Conservation (phyloP, 2,888 invertebrate species). For the Isoperla grammatica region DNA sequence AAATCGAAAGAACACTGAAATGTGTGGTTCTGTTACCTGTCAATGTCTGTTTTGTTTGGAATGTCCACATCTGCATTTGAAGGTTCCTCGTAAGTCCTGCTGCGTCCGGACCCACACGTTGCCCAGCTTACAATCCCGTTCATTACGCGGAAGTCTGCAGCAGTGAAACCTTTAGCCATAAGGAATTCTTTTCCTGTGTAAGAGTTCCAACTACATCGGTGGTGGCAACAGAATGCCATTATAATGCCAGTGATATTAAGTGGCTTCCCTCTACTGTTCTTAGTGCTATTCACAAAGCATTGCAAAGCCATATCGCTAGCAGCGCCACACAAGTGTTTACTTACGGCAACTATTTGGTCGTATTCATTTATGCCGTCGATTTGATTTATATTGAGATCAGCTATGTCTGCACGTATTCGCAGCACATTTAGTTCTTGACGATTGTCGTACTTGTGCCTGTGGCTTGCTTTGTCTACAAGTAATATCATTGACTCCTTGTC, state of each 20-base stretch:
- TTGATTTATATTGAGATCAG: slow-evolving; percentile 61
- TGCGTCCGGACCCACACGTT: slow-evolving; percentile 58
- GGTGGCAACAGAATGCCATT: slow-evolving; percentile 88
- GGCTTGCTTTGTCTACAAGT: slow-evolving; percentile 71
- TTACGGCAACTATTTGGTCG: slow-evolving; percentile 56
- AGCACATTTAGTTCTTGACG: slow-evolving; percentile 46
- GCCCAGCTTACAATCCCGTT: slow-evolving; percentile 86
- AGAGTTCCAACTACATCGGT: slow-evolving; percentile 66
- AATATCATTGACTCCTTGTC: slow-evolving; percentile 53
- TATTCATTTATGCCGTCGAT: slow-evolving; percentile 47
- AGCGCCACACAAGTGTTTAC: slow-evolving; percentile 85
- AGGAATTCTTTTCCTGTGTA: slow-evolving; percentile 56
- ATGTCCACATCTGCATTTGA: neutral
- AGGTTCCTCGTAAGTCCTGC: neutral
- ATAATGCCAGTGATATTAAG: slow-evolving; percentile 53
- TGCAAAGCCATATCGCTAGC: slow-evolving; percentile 77
- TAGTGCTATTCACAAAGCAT: slow-evolving; percentile 51
- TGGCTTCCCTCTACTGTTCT: slow-evolving; percentile 18
- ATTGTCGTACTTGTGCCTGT: slow-evolving; percentile 75
- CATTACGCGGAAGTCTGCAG: slow-evolving; percentile 65
- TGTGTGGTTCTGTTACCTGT: slow-evolving; percentile 19
- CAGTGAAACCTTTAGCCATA: slow-evolving; percentile 48
- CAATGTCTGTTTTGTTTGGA: slow-evolving; percentile 8
- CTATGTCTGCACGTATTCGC: slow-evolving; percentile 74
- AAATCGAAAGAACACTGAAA: slow-evolving; percentile 15